Base-by-base conservation (phyloP, 2,113 vertebrate species). In the Nymphicus hollandicus region DNA sequence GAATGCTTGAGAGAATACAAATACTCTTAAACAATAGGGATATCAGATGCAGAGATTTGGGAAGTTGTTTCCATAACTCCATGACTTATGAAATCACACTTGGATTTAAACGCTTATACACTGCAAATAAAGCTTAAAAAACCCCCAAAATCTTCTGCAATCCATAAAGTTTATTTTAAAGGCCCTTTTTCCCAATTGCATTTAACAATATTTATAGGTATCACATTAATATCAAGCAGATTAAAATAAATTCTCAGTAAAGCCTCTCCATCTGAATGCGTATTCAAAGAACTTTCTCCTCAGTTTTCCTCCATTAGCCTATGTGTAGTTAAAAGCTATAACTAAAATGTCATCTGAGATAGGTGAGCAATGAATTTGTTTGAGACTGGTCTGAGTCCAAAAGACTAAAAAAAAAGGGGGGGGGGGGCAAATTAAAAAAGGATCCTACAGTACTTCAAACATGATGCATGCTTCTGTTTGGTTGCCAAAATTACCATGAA, bases 321-420 rank as follows among this genome's bases (percentile, higher is more conserved):
- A 25, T 0, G 9, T 83, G 68, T 70, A 73, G 71, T 81, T 95
- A 96, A 96, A 93, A 93, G 78, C 85, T 93, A 28, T 74, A 95
- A 86, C 96, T 97, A 95, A 97, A 88, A 94, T 81, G 82, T 94
- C 63, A 93, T 80, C 35, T 88, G 63, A 90, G 64, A 89, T 95
- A 95, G 89, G 79, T 63, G 88, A 95, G 93, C 91, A 46, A 46
- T 91, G 68, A 80, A 93, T 88, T 95, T 87, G 29, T 89, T 87
- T 49, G 31, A 93, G 71, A 61, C 41, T 91, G 81, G 96, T 94
- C 79, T 33, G 31, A 77, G 66, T 89, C 89, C 91, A 96, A 93
- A 68, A 85, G 28, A 61, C 29, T 52, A 11, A 39, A 25, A 35
- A 44, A 19, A 44, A 28, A 2, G 5, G 53, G 11, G 19, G 31